Base-by-base conservation (phyloP, 1,140 invertebrate species). In the Lepidostoma basale region DNA sequence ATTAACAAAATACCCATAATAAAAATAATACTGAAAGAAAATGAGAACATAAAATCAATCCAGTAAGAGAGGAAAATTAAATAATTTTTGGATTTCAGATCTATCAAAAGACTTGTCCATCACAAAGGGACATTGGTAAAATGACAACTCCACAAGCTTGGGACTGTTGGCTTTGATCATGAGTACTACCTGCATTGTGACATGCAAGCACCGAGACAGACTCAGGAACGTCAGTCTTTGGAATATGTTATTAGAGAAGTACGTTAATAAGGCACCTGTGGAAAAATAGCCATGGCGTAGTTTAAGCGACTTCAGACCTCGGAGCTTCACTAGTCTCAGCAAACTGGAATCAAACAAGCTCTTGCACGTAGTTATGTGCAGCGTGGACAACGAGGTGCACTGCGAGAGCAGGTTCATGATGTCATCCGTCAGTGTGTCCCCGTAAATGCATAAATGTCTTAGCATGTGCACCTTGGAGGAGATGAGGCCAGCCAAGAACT, bases 321-420 rank as follows among this genome's bases (percentile, higher is more conserved):
- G 81, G 45, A 84, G 54, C 62, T 76, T 78, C 36, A 80, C 79
- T 23, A 84, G 70, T 70, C 81, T 81, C 14, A 79, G 60, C 20
- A 84, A 74, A 76, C 82, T 84, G 16, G 81, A 82, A 73, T 84
- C 82, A 76, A 84, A 84, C 20, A 84, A 64, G 62, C 80, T 83
- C 74, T 84, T 84, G 68, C 82, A 84, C 3, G 81, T 84, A 76
- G 81, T 83, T 23, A 84, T 81, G 68, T 84, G 82, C 20, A 84
- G 76, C 30, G 81, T 78, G 58, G 79, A 77, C 56, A 84, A 65
- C 12, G 72, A 62, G 44, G 76, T 79, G 68, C 81, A 84, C 67
- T 78, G 79, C 2, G 82, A 80, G 74, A 84, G 79, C n/a, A 78
- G 76, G 39, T 76, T 73, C 44, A 84, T 76, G 40, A 82, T 82